Evolutionary conservation across 2,113 vertebrate genomes (phyloP).

Genomic region (Pollimyrus isidori): DNA sequence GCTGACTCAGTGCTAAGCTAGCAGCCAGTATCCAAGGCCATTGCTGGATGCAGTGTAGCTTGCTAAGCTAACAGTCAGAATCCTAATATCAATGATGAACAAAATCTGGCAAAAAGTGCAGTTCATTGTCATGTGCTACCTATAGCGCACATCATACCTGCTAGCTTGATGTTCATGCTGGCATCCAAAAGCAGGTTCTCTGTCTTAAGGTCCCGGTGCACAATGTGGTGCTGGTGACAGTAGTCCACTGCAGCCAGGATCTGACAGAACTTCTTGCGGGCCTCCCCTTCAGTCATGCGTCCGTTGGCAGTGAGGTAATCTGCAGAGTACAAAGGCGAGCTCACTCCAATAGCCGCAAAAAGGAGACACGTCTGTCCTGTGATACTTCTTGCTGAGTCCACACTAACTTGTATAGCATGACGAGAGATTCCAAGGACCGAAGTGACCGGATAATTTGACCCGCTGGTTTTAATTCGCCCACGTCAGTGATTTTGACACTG

Average conservation of each 20-base stretch:
- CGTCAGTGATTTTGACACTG: neutral
- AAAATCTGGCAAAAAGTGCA: neutral
- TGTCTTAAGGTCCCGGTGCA: conserved; percentile 94
- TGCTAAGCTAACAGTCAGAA: neutral
- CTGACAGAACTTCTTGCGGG: conserved; percentile 88
- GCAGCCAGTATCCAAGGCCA: neutral
- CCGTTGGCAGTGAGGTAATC: conserved; percentile 88
- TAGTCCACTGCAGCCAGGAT: conserved; percentile 91
- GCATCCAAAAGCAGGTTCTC: conserved; percentile 88
- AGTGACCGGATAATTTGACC: neutral
- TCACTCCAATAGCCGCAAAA: neutral
- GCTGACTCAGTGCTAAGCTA: neutral
- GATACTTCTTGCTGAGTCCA: neutral
- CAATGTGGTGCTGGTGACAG: conserved; percentile 87
- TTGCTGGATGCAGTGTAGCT: neutral
- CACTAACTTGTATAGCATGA: neutral
- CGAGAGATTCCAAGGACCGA: neutral
- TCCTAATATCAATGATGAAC: neutral
- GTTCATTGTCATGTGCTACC: neutral
- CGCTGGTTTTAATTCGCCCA: neutral
- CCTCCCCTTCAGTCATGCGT: conserved; percentile 81
- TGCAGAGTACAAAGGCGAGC: conserved; percentile 32
- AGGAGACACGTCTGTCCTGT: neutral
- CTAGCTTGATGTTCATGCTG: conserved; percentile 95
- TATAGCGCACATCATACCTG: conserved; percentile 55